Evolutionary conservation across 2,888 invertebrate species (phyloP).

Genomic region (Priocnemis perturbator): DNA sequence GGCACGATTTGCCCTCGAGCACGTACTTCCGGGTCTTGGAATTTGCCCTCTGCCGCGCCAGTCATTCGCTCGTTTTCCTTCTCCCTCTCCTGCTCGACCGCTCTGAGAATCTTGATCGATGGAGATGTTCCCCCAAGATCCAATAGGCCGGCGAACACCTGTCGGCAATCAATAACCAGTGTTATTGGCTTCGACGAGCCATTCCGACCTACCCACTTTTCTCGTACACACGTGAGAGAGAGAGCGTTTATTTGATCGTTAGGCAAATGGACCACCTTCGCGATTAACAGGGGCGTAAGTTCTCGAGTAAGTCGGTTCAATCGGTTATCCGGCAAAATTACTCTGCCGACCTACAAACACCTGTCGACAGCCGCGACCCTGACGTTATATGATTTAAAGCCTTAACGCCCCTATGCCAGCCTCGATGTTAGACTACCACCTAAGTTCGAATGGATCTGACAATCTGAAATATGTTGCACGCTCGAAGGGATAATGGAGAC

Average conservation of each 20-base stretch:
- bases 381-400: no score
- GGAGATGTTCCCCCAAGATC: constrained; percentile 78
- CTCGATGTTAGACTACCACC: no score
- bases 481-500: constrained; percentile 32
- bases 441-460: constrained; percentile 17
- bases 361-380: no score
- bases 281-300: no score
- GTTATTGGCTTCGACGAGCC: constrained; percentile 3
- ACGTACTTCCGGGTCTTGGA: constrained; percentile 72
- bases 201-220: constrained; percentile 11
- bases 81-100: constrained; percentile 77
- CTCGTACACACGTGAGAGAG: background rate
- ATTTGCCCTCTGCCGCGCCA: constrained; percentile 70
- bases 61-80: constrained; percentile 62
- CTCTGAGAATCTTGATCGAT: constrained; percentile 79
- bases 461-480: constrained; percentile 37
- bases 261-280: background rate
- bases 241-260: background rate
- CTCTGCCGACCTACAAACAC: no score
- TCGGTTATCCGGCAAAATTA: no score
- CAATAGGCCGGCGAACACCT: constrained; percentile 85
- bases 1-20: constrained; percentile 79
- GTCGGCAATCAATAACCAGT: constrained; percentile 12
- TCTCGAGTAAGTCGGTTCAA: no score
- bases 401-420: no score